These are phyloP conservation scores for Acrobasis consociella DNA, from an alignment of 2,888 invertebrate genomes.

Conservation along the genomic window DNA sequence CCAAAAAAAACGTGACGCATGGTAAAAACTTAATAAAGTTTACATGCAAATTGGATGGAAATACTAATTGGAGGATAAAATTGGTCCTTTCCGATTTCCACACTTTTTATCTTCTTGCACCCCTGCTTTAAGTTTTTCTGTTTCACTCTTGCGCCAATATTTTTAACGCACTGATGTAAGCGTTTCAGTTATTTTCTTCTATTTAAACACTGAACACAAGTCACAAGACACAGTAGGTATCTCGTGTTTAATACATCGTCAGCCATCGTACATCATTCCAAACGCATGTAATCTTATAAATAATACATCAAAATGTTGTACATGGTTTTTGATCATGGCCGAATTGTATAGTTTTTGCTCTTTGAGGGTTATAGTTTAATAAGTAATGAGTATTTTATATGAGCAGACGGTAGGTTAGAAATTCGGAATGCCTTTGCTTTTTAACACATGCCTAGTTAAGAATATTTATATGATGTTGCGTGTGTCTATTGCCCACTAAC, in stretches of 20 bases:
- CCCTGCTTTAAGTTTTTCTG: constrained; percentile 26
- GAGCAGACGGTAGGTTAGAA: background rate
- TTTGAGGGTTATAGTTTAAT: constrained; percentile 9
- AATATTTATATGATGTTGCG: background rate
- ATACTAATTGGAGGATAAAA: constrained; percentile 10
- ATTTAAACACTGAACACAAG: constrained; percentile 10
- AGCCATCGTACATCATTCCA: constrained; percentile 11
- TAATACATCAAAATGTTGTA: constrained; percentile 5
- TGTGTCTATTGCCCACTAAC: background rate
- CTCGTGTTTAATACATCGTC: background rate
- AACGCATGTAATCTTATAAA: background rate
- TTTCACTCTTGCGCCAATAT: constrained; percentile 6
- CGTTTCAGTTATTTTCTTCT: background rate
- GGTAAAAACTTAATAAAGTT: background rate
- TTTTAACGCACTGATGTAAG: constrained; percentile 3
- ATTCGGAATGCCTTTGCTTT: constrained; percentile 11
- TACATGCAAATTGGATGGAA: too few relatives aligned
- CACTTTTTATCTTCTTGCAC: constrained; percentile 27
- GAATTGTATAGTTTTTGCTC: constrained; percentile 7
- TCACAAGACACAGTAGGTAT: background rate
- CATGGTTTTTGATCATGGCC: background rate
- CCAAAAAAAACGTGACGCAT: background rate
- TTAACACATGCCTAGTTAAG: background rate
- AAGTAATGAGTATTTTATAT: constrained; percentile 4
- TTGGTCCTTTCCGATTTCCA: constrained; percentile 21